These are phyloP conservation scores for Drosophila biarmipes DNA, from an alignment of 1,140 invertebrate species.

Conservation along the genomic window DNA sequence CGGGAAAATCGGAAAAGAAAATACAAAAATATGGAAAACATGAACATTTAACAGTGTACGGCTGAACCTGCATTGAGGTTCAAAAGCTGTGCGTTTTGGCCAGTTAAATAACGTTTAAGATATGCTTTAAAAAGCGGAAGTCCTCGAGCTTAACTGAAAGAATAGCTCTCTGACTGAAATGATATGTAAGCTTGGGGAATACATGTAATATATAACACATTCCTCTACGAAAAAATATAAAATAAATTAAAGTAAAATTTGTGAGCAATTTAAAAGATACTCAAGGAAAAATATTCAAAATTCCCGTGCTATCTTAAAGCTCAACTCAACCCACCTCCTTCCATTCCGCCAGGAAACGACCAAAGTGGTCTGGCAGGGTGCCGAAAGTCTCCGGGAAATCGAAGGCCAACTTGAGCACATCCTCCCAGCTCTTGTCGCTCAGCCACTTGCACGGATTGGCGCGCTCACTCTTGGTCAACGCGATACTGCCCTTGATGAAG, in stretches of 20 bases:
- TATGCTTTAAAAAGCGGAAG: not conserved
- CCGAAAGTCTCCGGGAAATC: constrained; percentile 90
- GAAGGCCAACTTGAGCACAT: constrained; percentile 89
- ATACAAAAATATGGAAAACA: constrained; percentile 43
- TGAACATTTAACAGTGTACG: constrained; percentile 34
- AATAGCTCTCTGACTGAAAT: too few species aligned
- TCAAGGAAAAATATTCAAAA: too few species aligned
- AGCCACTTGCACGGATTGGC: constrained; percentile 90
- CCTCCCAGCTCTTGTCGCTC: constrained; percentile 90
- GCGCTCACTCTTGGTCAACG: constrained; percentile 89
- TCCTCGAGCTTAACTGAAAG: not conserved
- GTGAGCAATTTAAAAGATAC: too few species aligned
- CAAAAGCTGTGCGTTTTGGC: constrained; percentile 1
- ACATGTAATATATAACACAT: too few species aligned
- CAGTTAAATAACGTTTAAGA: constrained; percentile 13
- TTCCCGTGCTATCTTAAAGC: not conserved
- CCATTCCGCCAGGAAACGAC: constrained; percentile 87
- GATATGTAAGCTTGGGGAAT: too few species aligned
- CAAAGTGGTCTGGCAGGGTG: constrained; percentile 88
- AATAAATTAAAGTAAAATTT: not conserved
- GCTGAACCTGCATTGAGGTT: constrained; percentile 17
- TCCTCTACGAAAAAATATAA: too few species aligned
- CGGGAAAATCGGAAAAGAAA: constrained; percentile 42
- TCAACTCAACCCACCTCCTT: constrained; percentile 85
- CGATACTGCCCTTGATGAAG: constrained; percentile 94